These are phyloP conservation scores for Styela clava DNA, from an alignment of 23 tunicate species.

Conservation along the genomic window DNA sequence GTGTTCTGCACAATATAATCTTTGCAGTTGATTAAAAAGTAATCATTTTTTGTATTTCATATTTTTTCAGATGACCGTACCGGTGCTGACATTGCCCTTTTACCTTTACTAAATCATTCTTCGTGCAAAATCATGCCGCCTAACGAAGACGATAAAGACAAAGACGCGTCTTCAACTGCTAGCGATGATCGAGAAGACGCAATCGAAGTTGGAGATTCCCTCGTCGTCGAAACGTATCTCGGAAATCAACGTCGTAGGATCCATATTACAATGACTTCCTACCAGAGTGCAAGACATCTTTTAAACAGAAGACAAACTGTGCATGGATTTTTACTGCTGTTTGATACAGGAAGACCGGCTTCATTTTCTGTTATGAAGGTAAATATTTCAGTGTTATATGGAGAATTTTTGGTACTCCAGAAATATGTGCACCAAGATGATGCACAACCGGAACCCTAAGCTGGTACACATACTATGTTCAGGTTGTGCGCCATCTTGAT, in stretches of 20 bases:
- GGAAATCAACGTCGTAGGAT: constrained; percentile 65
- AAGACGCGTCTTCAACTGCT: constrained; percentile 22
- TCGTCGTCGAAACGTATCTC: constrained; percentile 67
- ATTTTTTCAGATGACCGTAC: constrained; percentile 64
- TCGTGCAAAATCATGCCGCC: constrained; percentile 44
- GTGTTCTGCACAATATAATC: too few relatives aligned
- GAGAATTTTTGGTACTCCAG: too few relatives aligned
- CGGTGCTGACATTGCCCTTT: constrained; percentile 67
- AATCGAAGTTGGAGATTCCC: constrained; percentile 3
- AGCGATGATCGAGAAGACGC: constrained; percentile 29
- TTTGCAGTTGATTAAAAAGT: too few relatives aligned
- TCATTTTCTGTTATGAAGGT: constrained; percentile 83
- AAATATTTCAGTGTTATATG: background rate
- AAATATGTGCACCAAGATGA: too few relatives aligned
- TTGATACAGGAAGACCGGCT: constrained; percentile 47
- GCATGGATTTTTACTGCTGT: constrained; percentile 81
- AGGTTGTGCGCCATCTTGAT: too few relatives aligned
- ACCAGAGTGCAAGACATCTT: constrained; percentile 68
- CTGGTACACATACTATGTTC: too few relatives aligned
- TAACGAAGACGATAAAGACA: constrained; percentile 33
- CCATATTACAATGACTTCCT: constrained; percentile 73
- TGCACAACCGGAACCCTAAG: too few relatives aligned
- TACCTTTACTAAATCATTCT: constrained; percentile 77
- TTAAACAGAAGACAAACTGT: constrained; percentile 61
- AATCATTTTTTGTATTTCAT: too few relatives aligned